Evolutionary conservation across 2,797 vertebrate species (phyloP).

Genomic region (Scolopax bukidnonensis): DNA sequence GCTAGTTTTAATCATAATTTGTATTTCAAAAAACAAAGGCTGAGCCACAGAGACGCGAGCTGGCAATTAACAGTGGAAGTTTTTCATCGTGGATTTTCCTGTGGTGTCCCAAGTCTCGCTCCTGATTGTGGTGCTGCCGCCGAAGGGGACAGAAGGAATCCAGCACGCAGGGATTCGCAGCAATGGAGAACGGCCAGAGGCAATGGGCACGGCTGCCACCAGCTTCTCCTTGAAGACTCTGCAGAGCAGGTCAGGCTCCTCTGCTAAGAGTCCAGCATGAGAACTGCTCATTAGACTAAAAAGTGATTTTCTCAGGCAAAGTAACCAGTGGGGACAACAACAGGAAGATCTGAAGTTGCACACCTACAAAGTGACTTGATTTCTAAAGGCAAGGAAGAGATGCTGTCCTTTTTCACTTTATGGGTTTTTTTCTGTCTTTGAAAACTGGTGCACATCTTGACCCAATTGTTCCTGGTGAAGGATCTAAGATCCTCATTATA

Average conservation of each 20-base stretch:
- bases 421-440: accelerated
- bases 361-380: background rate
- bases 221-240: background rate
- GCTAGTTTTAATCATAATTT: background rate
- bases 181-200: background rate
- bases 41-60: background rate
- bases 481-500: background rate
- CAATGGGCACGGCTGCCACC: background rate
- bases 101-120: background rate
- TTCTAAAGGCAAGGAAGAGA: background rate
- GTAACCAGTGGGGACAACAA: background rate
- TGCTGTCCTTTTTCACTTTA: background rate
- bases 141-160: background rate
- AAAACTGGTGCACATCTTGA: background rate
- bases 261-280: background rate
- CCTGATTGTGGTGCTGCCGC: background rate
- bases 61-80: background rate
- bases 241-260: background rate
- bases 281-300: background rate
- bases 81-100: background rate
- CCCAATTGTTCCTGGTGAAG: background rate
- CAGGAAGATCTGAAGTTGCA: background rate
- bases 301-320: background rate
- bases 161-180: background rate
- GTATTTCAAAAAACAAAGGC: background rate